Evolutionary conservation across 2,113 vertebrate genomes (phyloP).

Genomic region (Vireo altiloquus): DNA sequence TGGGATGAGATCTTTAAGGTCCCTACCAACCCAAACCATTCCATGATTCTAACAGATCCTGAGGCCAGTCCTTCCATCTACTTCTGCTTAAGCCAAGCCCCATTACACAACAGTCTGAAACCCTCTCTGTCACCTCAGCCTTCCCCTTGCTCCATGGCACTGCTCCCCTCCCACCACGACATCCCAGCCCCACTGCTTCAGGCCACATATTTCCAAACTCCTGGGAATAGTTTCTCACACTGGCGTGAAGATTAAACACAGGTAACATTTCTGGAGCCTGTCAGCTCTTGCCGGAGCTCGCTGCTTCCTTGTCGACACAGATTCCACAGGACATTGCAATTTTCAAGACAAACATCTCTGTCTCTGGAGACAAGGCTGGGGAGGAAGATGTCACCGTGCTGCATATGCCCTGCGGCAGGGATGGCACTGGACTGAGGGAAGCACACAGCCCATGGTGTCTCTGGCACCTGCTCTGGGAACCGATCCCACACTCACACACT

Average conservation of each 20-base stretch:
- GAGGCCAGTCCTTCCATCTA: not conserved
- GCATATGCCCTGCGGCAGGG: not conserved
- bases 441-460: accelerated
- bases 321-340: not conserved
- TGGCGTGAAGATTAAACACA: not conserved
- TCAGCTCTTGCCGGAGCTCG: not conserved
- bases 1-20: not conserved
- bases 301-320: not conserved
- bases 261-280: not conserved
- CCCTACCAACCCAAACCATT: not conserved
- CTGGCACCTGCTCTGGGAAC: not conserved
- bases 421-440: not conserved
- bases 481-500: not conserved
- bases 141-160: not conserved
- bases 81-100: not conserved
- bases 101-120: not conserved
- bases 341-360: not conserved
- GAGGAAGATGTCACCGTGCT: not conserved
- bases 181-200: not conserved
- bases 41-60: not conserved
- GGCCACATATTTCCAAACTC: not conserved
- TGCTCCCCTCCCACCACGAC: accelerated
- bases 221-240: not conserved
- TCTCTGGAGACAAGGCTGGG: not conserved
- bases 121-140: not conserved